phyloP scores from a whole-genome alignment of 2,113 vertebrate genomes.

The rat (Rattus norvegicus) region GRCr8 NC_086027.1:69933001-69933500 shows the following conservation, averaged over 20 bases:
- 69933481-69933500: background rate
- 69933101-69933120: conserved; percentile 48
- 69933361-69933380: conserved; percentile 37
- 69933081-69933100: conserved; percentile 70
- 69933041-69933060: conserved; percentile 78
- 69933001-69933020: conserved; percentile 76
- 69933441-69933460: background rate
- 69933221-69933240: background rate
- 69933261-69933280: conserved; percentile 21
- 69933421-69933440: too few species aligned
- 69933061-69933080: conserved; percentile 74
- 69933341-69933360: conserved; percentile 20
- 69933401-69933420: background rate
- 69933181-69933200: background rate
- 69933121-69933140: background rate
- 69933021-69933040: conserved; percentile 70
- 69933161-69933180: conserved; percentile 24
- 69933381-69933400: background rate
- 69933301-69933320: background rate
- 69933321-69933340: background rate
- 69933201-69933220: background rate
- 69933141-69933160: conserved; percentile 40
- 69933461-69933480: background rate
- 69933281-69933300: conserved; percentile 16
- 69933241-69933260: background rate